Conservation (phyloP, 2,113 vertebrate species). For the Poicephalus gulielmi region DNA sequence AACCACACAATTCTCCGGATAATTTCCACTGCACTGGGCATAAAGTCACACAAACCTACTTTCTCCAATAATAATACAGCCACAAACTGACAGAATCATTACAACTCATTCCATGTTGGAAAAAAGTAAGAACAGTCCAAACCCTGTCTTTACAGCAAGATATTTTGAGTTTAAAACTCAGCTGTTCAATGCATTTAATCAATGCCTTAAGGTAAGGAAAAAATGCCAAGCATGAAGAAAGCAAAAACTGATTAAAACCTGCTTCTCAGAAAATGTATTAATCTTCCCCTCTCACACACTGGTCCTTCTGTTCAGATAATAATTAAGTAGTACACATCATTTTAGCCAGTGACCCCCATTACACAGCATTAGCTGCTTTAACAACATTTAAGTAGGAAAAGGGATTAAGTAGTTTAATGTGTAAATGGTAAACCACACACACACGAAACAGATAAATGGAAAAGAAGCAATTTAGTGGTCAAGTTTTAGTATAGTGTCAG, state of each 20-base stretch:
- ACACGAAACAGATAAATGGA: neutral
- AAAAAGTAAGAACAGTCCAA: neutral
- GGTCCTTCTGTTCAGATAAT: neutral
- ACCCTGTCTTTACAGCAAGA: neutral
- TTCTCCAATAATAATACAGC: neutral
- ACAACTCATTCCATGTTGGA: neutral
- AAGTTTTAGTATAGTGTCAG: neutral
- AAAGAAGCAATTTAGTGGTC: neutral
- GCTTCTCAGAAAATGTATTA: neutral
- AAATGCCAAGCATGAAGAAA: neutral
- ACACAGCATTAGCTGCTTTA: neutral
- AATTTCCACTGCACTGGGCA: neutral
- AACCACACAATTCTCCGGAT: neutral
- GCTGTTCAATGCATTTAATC: neutral
- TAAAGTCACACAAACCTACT: neutral
- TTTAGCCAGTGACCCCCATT: neutral
- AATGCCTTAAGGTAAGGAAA: neutral
- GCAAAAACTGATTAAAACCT: neutral
- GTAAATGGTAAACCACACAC: neutral
- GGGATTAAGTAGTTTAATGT: neutral
- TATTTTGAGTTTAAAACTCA: neutral
- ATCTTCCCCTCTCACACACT: neutral
- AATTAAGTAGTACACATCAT: neutral
- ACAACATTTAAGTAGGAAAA: neutral
- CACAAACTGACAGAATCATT: neutral